Evolutionary conservation across 2,797 vertebrate genomes (phyloP), one percentile per base, ranked within the genome.

Genomic region (Cuniculus paca): DNA sequence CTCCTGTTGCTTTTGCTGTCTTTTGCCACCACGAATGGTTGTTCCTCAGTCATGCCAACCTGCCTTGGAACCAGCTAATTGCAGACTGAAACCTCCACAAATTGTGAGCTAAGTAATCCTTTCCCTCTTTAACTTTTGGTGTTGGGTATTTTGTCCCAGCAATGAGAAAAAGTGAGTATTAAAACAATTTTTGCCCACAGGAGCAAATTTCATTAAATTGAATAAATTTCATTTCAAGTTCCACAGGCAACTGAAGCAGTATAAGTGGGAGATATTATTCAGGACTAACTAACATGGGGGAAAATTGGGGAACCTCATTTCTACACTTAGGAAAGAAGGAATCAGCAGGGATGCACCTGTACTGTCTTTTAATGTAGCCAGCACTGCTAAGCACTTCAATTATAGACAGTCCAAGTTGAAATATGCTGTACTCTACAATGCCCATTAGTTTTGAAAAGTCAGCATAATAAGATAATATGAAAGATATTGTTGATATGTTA

Each of bases 271-370:
- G 24, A 50, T 16, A 82, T 87, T 56, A 50, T 17, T 6, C 16
- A 50, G 54, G 20, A 22, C 10, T 39, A 36, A 50, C 5, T 81
- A 48, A 48, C 5, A 10, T 12, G 22, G 5, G 1, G 9, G 9
- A 61, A 39, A 61, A 9, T 48, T 28, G 60, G 12, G 20, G 74
- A 2, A 0, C 4, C 12, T 11, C 42, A 17, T 54, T 5, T 42
- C n/a, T 13, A 3, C 2, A 2, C 34, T 34, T 5, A 8, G 28
- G n/a, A 28, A 80, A 3, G 6, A 45, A 26, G 16, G 39, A n/a
- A 28, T 0, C 22, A 42, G n/a, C 26, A 74, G 2, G 20, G 8
- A 0, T 14, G 2, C 4, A 2, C 2, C 1, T 50, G 14, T 36
- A 45, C 11, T 22, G 20, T 13, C 12, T 0, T 0, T 24, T 39